A percentile compares a stretch with the other conserved stretches of the same genome.
These are phyloP conservation scores for Plagiodera versicolora DNA, from an alignment of 2,888 invertebrate species.

Conservation along the genomic window DNA sequence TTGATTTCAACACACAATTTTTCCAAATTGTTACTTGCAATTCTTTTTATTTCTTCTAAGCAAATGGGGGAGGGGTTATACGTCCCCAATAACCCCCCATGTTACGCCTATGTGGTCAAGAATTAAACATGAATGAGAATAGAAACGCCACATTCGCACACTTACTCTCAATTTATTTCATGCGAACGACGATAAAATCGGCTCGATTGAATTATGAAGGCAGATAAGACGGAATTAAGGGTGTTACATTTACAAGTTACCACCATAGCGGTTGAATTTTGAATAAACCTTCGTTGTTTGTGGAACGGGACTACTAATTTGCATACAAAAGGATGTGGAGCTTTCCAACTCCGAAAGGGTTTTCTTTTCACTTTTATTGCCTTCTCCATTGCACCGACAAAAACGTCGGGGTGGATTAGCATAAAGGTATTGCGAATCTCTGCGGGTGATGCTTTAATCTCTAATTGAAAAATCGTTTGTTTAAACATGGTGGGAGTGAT, in stretches of 20 bases:
- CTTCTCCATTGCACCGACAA: slow-evolving; percentile 20
- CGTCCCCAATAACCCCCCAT: no score
- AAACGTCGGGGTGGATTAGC: slow-evolving; percentile 16
- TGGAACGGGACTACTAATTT: slow-evolving; percentile 39
- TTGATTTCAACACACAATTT: no score
- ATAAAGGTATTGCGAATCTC: not conserved
- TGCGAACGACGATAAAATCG: slow-evolving; percentile 42
- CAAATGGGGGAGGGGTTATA: no score
- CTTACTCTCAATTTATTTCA: slow-evolving; percentile 41
- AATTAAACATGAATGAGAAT: no score
- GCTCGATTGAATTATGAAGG: slow-evolving; percentile 45
- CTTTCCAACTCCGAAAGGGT: slow-evolving; percentile 32
- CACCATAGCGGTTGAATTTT: slow-evolving; percentile 46
- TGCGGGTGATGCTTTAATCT: not conserved
- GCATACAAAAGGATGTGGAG: slow-evolving; percentile 41
- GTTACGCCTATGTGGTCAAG: no score
- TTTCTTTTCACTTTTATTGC: slow-evolving; percentile 35
- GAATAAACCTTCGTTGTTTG: slow-evolving; percentile 41
- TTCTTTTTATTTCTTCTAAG: no score
- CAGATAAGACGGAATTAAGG: slow-evolving; percentile 45
- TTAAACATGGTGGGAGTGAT: not conserved
- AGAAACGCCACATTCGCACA: not conserved
- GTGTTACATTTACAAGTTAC: slow-evolving; percentile 47
- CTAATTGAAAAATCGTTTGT: not conserved
- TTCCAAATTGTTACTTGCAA: no score